These are phyloP conservation scores for Lasius platythorax DNA, from an alignment of 2,888 invertebrate genomes.

Conservation along the genomic window DNA sequence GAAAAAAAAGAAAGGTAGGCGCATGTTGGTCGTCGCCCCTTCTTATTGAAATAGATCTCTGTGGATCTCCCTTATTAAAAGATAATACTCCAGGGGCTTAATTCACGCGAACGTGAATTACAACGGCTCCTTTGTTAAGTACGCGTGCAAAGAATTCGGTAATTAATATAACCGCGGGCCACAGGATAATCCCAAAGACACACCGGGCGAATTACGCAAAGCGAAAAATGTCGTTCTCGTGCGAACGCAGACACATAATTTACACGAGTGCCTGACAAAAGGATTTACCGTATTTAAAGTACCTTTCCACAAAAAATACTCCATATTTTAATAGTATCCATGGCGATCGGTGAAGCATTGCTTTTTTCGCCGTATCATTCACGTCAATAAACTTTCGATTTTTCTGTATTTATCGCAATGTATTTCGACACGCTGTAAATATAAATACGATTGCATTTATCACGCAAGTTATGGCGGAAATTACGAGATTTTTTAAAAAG, in stretches of 20 bases:
- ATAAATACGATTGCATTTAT: neutral
- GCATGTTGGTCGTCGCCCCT: conserved; percentile 37
- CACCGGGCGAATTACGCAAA: conserved; percentile 13
- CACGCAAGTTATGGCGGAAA: neutral
- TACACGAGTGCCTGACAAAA: neutral
- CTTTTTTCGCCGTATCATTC: neutral
- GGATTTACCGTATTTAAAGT: conserved; percentile 17
- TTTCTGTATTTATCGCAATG: conserved; percentile 1
- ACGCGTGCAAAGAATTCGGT: conserved; percentile 71
- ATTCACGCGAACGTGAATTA: conserved; percentile 69
- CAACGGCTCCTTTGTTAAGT: conserved; percentile 62
- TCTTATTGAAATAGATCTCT: conserved; percentile 72
- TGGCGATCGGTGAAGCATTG: neutral
- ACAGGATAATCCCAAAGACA: conserved; percentile 12
- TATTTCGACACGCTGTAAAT: neutral
- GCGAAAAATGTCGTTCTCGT: neutral
- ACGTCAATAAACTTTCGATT: conserved; percentile 4
- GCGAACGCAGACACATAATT: conserved; percentile 39
- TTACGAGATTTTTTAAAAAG: neutral
- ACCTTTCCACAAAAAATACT: conserved; percentile 8
- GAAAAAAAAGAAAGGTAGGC: conserved; percentile 23
- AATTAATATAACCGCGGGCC: conserved; percentile 65
- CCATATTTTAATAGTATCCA: neutral
- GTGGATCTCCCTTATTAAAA: conserved; percentile 79
- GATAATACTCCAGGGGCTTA: conserved; percentile 78